Percentiles rank a stretch among this genome's conserved stretches.
Evolutionary conservation across 2,888 invertebrate species (phyloP).

Genomic region (Chouioia cunea): DNA sequence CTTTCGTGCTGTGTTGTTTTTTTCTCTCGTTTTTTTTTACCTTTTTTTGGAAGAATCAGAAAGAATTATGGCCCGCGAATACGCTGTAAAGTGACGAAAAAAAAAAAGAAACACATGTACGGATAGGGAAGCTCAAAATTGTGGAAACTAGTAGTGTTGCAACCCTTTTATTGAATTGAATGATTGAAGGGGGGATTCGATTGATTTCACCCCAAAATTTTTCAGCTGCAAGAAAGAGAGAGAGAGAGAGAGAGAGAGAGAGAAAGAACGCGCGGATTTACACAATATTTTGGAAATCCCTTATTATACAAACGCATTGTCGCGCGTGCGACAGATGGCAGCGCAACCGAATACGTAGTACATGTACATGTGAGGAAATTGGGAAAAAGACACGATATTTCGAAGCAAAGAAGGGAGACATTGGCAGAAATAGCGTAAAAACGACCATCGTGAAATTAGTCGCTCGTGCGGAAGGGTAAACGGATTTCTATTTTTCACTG

Average conservation of each 20-base stretch:
- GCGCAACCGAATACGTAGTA: background rate
- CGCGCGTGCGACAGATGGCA: constrained; percentile 41
- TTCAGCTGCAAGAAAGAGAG: constrained; percentile 63
- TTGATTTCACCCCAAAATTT: constrained; percentile 64
- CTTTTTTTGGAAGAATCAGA: background rate
- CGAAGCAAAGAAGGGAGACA: background rate
- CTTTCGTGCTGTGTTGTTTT: constrained; percentile 3
- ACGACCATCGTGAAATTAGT: constrained; percentile 42
- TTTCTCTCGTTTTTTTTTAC: constrained; percentile 10
- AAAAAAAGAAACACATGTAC: background rate
- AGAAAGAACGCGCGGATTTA: constrained; percentile 61
- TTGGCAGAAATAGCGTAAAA: constrained; percentile 20
- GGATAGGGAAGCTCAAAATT: constrained; percentile 27
- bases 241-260: too few relatives aligned
- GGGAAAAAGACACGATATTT: constrained; percentile 36
- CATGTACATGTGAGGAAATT: constrained; percentile 54
- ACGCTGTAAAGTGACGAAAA: constrained; percentile 32
- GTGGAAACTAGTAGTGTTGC: constrained; percentile 40
- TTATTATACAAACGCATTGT: constrained; percentile 56
- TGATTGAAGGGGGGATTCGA: constrained; percentile 53
- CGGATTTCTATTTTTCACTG: constrained; percentile 28
- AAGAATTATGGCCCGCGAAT: constrained; percentile 1
- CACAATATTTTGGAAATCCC: constrained; percentile 70
- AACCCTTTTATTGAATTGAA: constrained; percentile 65
- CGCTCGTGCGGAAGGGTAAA: constrained; percentile 49